Percentiles rank a stretch among this genome's conserved stretches.
Conservation (phyloP, 2,888 invertebrate species). For the Reticulitermes lucifugus region DNA sequence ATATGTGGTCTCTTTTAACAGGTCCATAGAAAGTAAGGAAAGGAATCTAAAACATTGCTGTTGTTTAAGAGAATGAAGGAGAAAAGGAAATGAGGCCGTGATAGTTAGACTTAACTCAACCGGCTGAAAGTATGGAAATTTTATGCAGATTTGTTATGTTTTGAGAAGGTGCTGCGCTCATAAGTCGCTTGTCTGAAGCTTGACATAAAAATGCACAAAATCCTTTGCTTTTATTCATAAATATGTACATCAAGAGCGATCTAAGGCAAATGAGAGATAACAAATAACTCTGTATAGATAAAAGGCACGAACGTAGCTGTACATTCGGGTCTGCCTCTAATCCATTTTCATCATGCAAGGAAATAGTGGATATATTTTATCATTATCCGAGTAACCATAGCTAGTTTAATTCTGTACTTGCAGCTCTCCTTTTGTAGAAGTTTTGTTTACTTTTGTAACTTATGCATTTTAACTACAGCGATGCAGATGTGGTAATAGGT, state of each 20-base stretch:
- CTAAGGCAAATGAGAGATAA: background rate
- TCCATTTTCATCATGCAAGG: no score
- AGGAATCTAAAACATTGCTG: background rate
- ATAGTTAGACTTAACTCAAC: background rate
- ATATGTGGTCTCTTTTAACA: no score
- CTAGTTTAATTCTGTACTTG: no score
- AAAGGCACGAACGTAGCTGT: background rate
- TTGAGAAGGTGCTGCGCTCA: background rate
- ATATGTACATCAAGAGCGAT: background rate
- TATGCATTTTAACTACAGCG: no score
- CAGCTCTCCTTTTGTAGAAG: no score
- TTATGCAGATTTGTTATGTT: conserved; percentile 1
- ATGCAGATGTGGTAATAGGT: no score
- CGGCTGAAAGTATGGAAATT: conserved; percentile 8
- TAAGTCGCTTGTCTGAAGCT: conserved; percentile 5
- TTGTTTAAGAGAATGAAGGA: background rate
- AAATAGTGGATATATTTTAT: no score
- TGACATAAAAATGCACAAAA: background rate
- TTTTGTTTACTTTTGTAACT: no score
- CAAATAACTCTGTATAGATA: background rate
- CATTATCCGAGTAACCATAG: no score
- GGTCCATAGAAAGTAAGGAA: no score
- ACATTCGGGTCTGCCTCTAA: background rate
- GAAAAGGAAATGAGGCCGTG: background rate
- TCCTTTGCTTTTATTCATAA: background rate